A percentile compares a stretch with the other conserved stretches of the same genome.
phyloP scores from a whole-genome alignment of 2,888 invertebrate species.

The Patella ulyssiponensis region DNA sequence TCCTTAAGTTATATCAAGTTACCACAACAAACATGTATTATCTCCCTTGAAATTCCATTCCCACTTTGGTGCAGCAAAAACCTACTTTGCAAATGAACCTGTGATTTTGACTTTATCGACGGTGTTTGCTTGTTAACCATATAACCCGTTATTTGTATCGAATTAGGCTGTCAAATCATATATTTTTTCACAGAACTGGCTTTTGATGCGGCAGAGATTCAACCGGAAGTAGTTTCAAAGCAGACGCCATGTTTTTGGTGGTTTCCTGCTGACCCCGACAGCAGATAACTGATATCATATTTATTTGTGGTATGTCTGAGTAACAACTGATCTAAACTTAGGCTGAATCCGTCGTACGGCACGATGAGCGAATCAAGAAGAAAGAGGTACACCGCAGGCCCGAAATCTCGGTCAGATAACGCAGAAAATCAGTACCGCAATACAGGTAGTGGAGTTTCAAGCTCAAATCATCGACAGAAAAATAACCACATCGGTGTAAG shows the following conservation, averaged over 20 bases:
- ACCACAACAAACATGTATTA: too few relatives aligned
- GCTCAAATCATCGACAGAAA: conserved; percentile 31
- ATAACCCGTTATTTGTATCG: too few relatives aligned
- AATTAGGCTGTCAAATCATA: too few relatives aligned
- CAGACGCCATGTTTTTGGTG: conserved; percentile 10
- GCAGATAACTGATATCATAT: conserved; percentile 33
- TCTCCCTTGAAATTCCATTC: too few relatives aligned
- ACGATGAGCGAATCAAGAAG: conserved; percentile 62
- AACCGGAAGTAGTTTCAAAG: neutral
- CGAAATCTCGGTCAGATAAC: conserved; percentile 53
- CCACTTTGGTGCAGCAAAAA: too few relatives aligned
- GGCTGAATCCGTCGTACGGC: conserved; percentile 21
- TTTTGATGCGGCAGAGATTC: too few relatives aligned
- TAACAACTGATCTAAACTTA: conserved; percentile 30
- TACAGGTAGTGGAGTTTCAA: conserved; percentile 19
- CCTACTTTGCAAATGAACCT: too few relatives aligned
- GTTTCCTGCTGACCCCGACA: conserved; percentile 35
- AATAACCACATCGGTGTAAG: conserved; percentile 35
- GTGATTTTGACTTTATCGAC: too few relatives aligned
- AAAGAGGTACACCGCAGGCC: conserved; percentile 51
- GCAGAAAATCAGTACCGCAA: conserved; percentile 46
- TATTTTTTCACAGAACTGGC: too few relatives aligned
- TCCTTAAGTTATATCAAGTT: too few relatives aligned
- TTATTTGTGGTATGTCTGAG: conserved; percentile 40
- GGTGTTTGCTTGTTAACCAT: too few relatives aligned